Conservation (phyloP, 2,797 vertebrate genomes). For the Rhynchotus rufescens region DNA sequence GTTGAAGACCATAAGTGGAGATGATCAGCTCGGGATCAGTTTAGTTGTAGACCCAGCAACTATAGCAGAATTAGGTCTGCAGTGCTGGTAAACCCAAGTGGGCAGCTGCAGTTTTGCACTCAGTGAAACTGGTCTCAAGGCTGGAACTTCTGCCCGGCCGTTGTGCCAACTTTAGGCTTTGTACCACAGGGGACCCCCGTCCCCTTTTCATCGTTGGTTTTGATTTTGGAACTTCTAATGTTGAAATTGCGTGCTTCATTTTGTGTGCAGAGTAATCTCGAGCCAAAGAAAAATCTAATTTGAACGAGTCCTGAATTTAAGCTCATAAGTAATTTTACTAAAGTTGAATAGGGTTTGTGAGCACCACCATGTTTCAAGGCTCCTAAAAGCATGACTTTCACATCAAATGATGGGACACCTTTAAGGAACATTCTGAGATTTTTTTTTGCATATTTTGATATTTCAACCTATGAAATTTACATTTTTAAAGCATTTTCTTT, state of each 20-base stretch:
- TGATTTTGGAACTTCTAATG: not conserved
- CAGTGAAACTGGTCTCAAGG: not conserved
- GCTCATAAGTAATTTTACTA: not conserved
- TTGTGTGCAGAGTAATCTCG: not conserved
- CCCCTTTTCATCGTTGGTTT: not conserved
- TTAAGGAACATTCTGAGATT: not conserved
- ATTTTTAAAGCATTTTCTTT: not conserved
- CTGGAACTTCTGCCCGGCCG: not conserved
- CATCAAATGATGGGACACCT: not conserved
- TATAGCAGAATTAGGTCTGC: not conserved
- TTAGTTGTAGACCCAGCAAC: not conserved
- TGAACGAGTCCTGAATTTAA: not conserved
- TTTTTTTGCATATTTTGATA: not conserved
- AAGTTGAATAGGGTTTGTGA: not conserved
- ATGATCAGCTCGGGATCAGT: not conserved
- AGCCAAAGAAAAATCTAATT: not conserved
- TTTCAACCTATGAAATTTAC: not conserved
- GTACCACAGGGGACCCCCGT: not conserved
- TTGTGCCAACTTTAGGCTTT: not conserved
- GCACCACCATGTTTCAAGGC: not conserved
- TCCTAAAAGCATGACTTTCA: not conserved
- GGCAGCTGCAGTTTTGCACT: not conserved
- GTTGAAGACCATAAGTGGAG: not conserved
- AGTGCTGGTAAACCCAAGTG: not conserved
- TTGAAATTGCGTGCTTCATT: not conserved